phyloP scores from a whole-genome alignment of 1,140 invertebrate genomes.

The Drosophila biarmipes region DNA sequence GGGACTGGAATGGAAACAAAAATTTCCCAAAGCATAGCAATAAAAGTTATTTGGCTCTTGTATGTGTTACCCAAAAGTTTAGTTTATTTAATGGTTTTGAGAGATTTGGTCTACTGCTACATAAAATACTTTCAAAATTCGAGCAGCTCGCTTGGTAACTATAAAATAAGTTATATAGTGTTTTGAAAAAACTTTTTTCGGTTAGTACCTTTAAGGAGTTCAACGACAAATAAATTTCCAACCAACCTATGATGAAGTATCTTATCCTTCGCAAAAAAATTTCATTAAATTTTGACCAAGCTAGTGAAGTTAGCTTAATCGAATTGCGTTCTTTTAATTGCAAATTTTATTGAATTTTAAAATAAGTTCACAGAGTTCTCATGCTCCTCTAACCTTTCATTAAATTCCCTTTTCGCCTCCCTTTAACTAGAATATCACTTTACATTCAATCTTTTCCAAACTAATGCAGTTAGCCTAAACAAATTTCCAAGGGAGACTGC shows the following conservation, averaged over 20 bases:
- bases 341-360: no score
- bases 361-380: background rate
- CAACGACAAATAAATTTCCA: no score
- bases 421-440: conserved; percentile 1
- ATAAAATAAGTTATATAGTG: no score
- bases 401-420: background rate
- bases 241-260: no score
- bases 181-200: no score
- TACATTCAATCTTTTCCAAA: background rate
- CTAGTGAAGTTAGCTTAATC: no score
- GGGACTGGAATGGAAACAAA: conserved; percentile 9
- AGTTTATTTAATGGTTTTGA: background rate
- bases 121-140: no score
- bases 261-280: no score
- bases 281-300: no score
- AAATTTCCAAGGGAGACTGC: conserved; percentile 48
- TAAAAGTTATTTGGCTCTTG: background rate
- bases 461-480: conserved; percentile 61
- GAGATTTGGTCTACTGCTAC: background rate
- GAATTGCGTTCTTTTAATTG: no score
- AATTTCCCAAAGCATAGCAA: conserved; percentile 7
- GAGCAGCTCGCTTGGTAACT: no score
- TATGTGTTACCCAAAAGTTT: background rate
- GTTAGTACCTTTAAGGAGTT: no score
- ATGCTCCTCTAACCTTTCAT: background rate